These are phyloP conservation scores for Mesitornis unicolor DNA, from an alignment of 2,113 vertebrate genomes.

Conservation along the genomic window DNA sequence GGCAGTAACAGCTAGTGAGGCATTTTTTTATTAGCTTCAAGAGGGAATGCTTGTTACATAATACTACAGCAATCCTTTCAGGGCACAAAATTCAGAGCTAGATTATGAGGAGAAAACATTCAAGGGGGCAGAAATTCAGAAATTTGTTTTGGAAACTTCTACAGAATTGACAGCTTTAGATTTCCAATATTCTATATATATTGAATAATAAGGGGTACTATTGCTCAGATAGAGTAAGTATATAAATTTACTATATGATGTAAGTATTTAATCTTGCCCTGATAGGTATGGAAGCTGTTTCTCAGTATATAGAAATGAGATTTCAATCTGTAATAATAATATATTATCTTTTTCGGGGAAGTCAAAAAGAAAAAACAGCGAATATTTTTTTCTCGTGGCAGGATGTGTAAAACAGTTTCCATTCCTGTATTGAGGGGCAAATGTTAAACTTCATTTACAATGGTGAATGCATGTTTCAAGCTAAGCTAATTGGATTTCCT, in stretches of 20 bases:
- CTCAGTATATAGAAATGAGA: not conserved
- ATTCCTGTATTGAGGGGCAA: not conserved
- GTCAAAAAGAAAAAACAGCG: not conserved
- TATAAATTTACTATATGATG: not conserved
- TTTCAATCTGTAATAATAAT: not conserved
- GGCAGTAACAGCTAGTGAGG: not conserved
- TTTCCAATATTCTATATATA: not conserved
- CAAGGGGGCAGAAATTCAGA: not conserved
- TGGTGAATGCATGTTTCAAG: not conserved
- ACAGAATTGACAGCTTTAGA: not conserved
- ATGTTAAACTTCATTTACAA: not conserved
- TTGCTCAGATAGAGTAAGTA: not conserved
- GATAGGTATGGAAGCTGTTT: not conserved
- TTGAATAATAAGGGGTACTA: not conserved
- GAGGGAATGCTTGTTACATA: slow-evolving; percentile 28
- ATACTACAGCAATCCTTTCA: not conserved
- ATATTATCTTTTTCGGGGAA: not conserved
- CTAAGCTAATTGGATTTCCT: slow-evolving; percentile 1
- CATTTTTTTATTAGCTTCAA: slow-evolving; percentile 10
- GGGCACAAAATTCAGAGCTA: not conserved
- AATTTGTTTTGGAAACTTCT: not conserved
- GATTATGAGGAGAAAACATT: not conserved
- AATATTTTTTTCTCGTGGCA: not conserved
- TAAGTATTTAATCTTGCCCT: not conserved
- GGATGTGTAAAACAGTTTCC: not conserved